These are phyloP conservation scores for Beaufortia kweichowensis DNA, from an alignment of 2,113 vertebrate genomes.

Conservation along the genomic window DNA sequence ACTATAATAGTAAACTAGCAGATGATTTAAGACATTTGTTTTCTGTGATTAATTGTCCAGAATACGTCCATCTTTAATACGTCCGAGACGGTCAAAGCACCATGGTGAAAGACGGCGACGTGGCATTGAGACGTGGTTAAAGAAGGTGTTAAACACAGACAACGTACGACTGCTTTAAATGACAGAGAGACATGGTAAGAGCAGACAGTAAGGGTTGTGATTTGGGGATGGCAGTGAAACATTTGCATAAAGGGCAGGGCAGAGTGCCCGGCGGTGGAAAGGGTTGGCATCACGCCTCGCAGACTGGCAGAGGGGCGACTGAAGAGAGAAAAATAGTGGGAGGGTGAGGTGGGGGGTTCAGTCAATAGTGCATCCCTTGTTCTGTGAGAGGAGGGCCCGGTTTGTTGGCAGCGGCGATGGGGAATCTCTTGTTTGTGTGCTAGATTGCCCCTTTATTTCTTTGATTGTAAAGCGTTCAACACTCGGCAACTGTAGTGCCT, in stretches of 20 bases:
- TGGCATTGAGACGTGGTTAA: slow-evolving; percentile 6
- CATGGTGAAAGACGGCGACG: neutral
- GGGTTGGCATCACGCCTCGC: slow-evolving; percentile 78
- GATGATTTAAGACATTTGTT: too few relatives aligned
- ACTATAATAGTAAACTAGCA: too few relatives aligned
- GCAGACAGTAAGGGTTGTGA: slow-evolving; percentile 71
- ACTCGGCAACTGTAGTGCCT: slow-evolving; percentile 67
- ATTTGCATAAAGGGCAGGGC: slow-evolving; percentile 85
- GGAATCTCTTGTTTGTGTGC: slow-evolving; percentile 77
- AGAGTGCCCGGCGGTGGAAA: slow-evolving; percentile 78
- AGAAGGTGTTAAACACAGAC: slow-evolving; percentile 54
- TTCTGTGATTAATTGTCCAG: too few relatives aligned
- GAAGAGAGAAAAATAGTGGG: slow-evolving; percentile 73
- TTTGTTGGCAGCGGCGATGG: slow-evolving; percentile 74
- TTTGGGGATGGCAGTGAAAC: slow-evolving; percentile 68
- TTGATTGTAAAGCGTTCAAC: slow-evolving; percentile 76
- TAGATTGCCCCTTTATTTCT: slow-evolving; percentile 80
- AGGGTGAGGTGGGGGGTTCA: slow-evolving; percentile 61
- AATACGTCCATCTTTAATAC: too few relatives aligned
- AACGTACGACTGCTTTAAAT: slow-evolving; percentile 48
- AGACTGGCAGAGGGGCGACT: slow-evolving; percentile 74
- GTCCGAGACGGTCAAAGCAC: slow-evolving; percentile 2
- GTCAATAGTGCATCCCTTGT: slow-evolving; percentile 82
- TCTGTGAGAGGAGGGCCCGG: slow-evolving; percentile 75
- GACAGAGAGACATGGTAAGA: slow-evolving; percentile 64